Base-by-base conservation (phyloP, 2,888 invertebrate species). In the Eupelmus urozonus region DNA sequence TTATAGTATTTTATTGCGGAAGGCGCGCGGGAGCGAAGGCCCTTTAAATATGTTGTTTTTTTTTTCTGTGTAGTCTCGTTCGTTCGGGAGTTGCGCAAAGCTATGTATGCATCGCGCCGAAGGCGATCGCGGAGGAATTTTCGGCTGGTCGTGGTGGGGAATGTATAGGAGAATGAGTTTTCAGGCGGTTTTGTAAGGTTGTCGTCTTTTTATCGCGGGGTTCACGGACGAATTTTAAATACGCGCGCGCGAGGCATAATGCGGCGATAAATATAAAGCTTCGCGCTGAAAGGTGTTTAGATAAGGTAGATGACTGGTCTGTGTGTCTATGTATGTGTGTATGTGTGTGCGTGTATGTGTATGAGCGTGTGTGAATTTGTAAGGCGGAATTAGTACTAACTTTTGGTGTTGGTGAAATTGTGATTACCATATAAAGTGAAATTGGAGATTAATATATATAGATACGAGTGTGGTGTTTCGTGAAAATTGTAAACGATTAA, bases 181-280 rank as follows among this genome's bases (percentile, higher is more conserved):
- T 4, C 11, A 16, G 5, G 29, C 29, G 34, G 29, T 40, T 49
- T 49, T n/a, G 5, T n/a, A n/a, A 49, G 49, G 49, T 16, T 16
- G 5, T n/a, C n/a, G 34, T 34, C 9, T 9, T 29, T 25, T 16
- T 13, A 51, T 27, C 18, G 65, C 3, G 9, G 34, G 49, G 27
- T 65, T 65, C 65, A 65, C 27, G 49, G 65, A 49, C 49, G 63
- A 63, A 63, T 63, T 63, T 45, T 25, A 45, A 63, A 63, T 9
- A 18, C 2, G 7, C 20, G 11, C n/a, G 3, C 25, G 42, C 42
- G 3, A 34, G 9, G 42, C 23, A 16, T 49, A 63, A 63, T 63
- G 13, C 45, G 40, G 13, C 62, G 34, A 62, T 62, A 34, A 62
- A 62, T 42, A 18, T 34, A 34, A 62, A 9, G 25, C 25, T 27